Evolutionary conservation across 2,888 invertebrate genomes (phyloP), one percentile per base, ranked within the genome.

Genomic region (Heliconius ismenius): DNA sequence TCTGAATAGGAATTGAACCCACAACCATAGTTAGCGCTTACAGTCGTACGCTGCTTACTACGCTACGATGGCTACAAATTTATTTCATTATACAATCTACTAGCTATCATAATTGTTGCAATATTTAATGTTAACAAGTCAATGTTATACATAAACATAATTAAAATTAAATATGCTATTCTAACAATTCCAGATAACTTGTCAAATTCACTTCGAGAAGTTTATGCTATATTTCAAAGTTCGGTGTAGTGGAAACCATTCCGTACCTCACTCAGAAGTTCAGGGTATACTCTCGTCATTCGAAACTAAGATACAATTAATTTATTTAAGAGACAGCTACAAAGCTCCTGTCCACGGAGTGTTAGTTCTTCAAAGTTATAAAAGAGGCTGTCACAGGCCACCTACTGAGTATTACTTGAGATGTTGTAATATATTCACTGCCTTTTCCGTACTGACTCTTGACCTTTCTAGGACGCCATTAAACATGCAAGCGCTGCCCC

Each of bases 381-480:
- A 90, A 91, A 91, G 90, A 89, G 89, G 88, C 88, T 90, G 89
- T 90, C 89, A 84, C 82, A 85, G 86, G 82, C 85, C 83, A 83
- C 83, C 82, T 83, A 76, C 81, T 78, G 84, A 87, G 86, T 86
- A 85, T 84, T 86, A 85, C 86, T 88, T 81, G 89, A 89, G 87
- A 90, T 83, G 87, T 88, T 88, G 88, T 92, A 91, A 92, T 92
- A 89, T 92, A 92, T 92, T 92, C 92, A 90, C 90, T 89, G 83
- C 74, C 69, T 73, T 73, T 73, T 76, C 69, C 76, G 69, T 64
- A 73, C 60, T 77, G 70, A 39, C 60, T 88, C 90, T 92, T 93
- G 93, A 93, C 93, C 93, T 93, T 90, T 89, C 89, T 89, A 92
- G 91, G 91, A 90, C 88, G 88, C 88, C 89, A 93, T 93, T 92